These are phyloP conservation scores for Solen grandis DNA, from an alignment of 1,140 invertebrate species.

Conservation along the genomic window DNA sequence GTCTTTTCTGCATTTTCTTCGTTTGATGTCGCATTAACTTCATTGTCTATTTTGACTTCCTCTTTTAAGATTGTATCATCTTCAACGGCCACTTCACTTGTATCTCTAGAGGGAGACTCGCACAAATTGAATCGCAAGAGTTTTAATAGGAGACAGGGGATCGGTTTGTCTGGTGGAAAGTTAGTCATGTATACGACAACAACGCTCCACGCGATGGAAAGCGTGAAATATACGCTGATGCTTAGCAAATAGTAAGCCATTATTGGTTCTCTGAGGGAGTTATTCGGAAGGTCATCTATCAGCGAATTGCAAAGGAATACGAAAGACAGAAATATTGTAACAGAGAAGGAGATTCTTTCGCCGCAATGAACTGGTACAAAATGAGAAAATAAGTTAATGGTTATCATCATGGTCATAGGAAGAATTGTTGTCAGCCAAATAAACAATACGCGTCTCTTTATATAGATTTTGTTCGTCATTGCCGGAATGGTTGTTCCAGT, in stretches of 20 bases:
- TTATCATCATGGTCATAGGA: not conserved
- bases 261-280: not conserved
- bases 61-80: too few relatives aligned
- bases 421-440: not conserved
- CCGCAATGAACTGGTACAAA: slow-evolving; percentile 9
- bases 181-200: not conserved
- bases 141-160: too few relatives aligned
- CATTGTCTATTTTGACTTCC: too few relatives aligned
- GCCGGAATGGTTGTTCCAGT: not conserved
- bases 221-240: not conserved
- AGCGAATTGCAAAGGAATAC: not conserved
- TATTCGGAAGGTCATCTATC: slow-evolving; percentile 9
- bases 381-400: not conserved
- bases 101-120: too few relatives aligned
- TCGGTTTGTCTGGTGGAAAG: not conserved
- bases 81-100: too few relatives aligned
- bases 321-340: slow-evolving; percentile 11
- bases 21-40: too few relatives aligned
- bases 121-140: too few relatives aligned
- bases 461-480: not conserved
- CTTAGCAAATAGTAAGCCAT: not conserved
- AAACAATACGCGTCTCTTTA: not conserved
- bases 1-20: too few relatives aligned
- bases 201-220: slow-evolving; percentile 4
- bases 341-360: slow-evolving; percentile 7